A percentile compares a stretch with the other conserved stretches of the same genome.
These are phyloP conservation scores for Leptodactylus fallax DNA, from an alignment of 2,797 vertebrate genomes.

Conservation along the genomic window DNA sequence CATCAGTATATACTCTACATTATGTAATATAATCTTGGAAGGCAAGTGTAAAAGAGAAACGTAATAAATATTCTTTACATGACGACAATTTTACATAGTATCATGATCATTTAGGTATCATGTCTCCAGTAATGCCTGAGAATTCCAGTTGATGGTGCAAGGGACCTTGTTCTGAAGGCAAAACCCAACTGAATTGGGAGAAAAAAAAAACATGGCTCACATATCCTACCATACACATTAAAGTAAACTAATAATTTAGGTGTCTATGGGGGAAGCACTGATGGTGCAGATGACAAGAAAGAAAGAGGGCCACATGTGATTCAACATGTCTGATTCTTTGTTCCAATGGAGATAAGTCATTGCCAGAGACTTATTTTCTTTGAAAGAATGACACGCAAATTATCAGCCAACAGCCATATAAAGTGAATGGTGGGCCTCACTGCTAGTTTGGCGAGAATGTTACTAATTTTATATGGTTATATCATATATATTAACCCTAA, in stretches of 20 bases:
- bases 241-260: too few relatives aligned
- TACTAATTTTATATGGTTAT: neutral
- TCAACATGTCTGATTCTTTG: neutral
- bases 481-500: too few relatives aligned
- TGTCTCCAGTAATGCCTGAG: neutral
- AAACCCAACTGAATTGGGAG: neutral
- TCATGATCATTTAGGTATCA: too few relatives aligned
- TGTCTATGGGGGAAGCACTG: too few relatives aligned
- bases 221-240: too few relatives aligned
- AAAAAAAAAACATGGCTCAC: neutral
- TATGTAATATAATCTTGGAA: slow-evolving; percentile 13
- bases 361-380: neutral
- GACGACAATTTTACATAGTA: too few relatives aligned
- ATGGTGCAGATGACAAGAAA: too few relatives aligned
- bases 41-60: neutral
- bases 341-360: neutral
- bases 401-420: neutral
- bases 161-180: neutral
- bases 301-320: too few relatives aligned
- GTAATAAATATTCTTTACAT: too few relatives aligned
- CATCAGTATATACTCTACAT: neutral
- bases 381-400: too few relatives aligned
- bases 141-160: neutral
- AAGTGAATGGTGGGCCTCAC: neutral
- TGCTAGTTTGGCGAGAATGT: neutral